Conservation (phyloP, 2,113 vertebrate species). For the Microcebus griseorufus region DNA sequence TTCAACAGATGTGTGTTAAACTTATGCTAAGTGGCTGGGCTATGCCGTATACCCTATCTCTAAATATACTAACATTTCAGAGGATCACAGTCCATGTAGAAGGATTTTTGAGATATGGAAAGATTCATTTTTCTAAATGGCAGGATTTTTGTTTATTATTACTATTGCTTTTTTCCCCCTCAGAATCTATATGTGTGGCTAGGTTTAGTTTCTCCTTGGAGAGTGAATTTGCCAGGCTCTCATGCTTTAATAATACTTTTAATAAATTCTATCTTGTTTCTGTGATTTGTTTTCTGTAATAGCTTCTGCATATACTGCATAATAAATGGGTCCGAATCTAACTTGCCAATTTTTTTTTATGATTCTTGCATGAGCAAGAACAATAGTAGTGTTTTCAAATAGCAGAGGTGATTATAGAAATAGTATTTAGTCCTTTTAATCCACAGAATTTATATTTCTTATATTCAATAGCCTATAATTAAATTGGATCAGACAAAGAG, state of each 20-base stretch:
- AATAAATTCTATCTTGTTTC: background rate
- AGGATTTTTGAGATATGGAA: background rate
- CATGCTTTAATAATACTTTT: background rate
- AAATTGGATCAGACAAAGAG: slow-evolving; percentile 36
- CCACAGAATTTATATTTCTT: slow-evolving; percentile 67
- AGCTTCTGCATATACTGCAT: background rate
- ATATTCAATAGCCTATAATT: slow-evolving; percentile 54
- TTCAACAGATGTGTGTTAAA: slow-evolving; percentile 18
- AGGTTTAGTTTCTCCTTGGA: background rate
- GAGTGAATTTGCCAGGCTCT: background rate
- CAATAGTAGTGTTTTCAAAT: slow-evolving; percentile 63
- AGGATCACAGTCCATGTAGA: background rate
- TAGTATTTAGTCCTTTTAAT: slow-evolving; percentile 66
- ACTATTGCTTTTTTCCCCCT: rapidly evolving
- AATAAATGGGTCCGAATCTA: slow-evolving; percentile 21
- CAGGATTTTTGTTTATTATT: background rate
- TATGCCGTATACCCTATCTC: background rate
- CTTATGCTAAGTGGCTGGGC: background rate
- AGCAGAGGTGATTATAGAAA: slow-evolving; percentile 4
- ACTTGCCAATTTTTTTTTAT: slow-evolving; percentile 17
- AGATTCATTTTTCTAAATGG: background rate
- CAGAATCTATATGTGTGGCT: background rate
- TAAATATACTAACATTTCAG: background rate
- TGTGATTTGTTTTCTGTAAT: slow-evolving; percentile 29
- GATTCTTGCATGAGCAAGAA: slow-evolving; percentile 66